A percentile compares a stretch with the other conserved stretches of the same genome.
phyloP scores from a whole-genome alignment of 2,888 invertebrate species.

The Fragum fragum region DNA sequence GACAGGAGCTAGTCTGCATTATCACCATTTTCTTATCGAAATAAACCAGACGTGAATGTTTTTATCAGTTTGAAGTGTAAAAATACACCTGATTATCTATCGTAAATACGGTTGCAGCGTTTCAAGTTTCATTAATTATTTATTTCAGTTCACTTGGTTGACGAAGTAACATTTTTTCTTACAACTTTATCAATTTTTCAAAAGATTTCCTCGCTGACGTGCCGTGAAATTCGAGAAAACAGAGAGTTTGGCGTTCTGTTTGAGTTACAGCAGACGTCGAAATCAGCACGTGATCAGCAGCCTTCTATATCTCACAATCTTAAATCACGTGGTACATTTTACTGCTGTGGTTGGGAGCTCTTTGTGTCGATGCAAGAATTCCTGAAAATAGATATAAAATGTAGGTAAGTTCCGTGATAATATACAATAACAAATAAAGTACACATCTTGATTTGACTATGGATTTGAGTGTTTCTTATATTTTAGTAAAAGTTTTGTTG shows the following conservation, averaged over 20 bases:
- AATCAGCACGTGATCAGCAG: neutral
- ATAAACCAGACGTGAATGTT: neutral
- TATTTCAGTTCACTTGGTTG: neutral
- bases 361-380: constrained; percentile 15
- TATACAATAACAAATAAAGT: too few species aligned
- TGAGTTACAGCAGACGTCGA: neutral
- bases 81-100: neutral
- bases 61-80: neutral
- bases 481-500: too few species aligned
- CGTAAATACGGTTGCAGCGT: neutral
- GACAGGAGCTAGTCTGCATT: constrained; percentile 3
- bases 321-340: neutral
- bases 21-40: constrained; percentile 1
- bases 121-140: constrained; percentile 3
- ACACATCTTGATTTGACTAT: too few species aligned
- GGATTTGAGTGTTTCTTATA: too few species aligned
- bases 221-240: neutral
- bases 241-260: neutral
- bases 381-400: constrained; percentile 23
- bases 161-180: neutral
- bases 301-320: neutral
- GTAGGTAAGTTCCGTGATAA: too few species aligned
- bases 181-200: constrained; percentile 9
- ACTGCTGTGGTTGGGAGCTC: constrained; percentile 3
- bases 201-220: neutral